Base-by-base conservation (phyloP, 2,113 vertebrate species). In the Leucosticte australis region DNA sequence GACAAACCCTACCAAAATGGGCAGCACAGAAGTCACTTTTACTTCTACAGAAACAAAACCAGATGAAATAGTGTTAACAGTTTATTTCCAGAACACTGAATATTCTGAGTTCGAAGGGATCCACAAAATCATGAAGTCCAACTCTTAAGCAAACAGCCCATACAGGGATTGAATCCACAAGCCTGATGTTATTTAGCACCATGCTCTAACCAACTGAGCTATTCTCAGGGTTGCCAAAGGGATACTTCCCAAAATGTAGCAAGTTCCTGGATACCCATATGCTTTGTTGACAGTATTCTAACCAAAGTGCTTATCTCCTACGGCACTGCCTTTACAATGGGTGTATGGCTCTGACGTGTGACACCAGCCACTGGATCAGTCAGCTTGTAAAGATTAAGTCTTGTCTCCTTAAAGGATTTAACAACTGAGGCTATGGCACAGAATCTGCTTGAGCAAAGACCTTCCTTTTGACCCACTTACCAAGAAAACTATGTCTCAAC, bases 391-490 rank as follows among this genome's bases (percentile, higher is more conserved):
- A 92, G 64, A 76, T 92, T 79, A 79, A 53, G 31, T n/a, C 82
- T 73, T 59, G 56, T 37, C 68, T 89, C 80, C 80, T 95, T 89
- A 94, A 91, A 87, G 69, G 92, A 89, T 87, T 94, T 94, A 87
- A 85, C 44, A 81, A 47, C 64, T 41, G 76, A 92, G 81, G 86
- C 33, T 70, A 59, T 42, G 56, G 52, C 86, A 94, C 9, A 37
- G 64, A 89, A 83, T 70, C 53, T 69, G 20, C 71, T 69, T 56
- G 24, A 86, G 59, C 30, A 70, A 85, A 87, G 49, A 52, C 52
- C 49, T 56, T 89, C 68, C 64, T 60, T 7, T 16, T 94, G 92
- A 95, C 80, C 56, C 64, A 78, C 65, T 93, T 95, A 41, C 5
- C 69, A 71, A 28, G 18, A 59, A 74, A 74, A 80, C 5, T 23